A percentile compares a stretch with the other conserved stretches of the same genome.
phyloP scores from a whole-genome alignment of 2,888 invertebrate genomes.

The Dynastes grantii region DNA sequence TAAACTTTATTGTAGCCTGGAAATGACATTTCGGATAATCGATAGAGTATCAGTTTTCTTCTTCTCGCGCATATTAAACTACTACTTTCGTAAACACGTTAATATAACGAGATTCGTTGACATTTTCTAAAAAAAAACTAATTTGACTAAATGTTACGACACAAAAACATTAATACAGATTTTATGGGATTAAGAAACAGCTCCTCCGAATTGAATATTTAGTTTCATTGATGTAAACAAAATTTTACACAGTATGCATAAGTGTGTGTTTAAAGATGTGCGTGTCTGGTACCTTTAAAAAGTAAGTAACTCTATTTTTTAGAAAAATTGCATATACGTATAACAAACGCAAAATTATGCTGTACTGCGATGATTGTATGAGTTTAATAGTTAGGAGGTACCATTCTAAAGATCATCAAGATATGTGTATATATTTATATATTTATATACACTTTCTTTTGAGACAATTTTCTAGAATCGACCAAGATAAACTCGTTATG shows the following conservation, averaged over 20 bases:
- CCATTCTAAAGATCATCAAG: too few relatives aligned
- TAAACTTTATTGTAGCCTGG: slow-evolving; percentile 7
- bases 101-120: slow-evolving; percentile 24
- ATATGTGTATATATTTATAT: too few relatives aligned
- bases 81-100: slow-evolving; percentile 28
- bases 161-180: slow-evolving; percentile 30
- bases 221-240: slow-evolving; percentile 26
- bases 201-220: slow-evolving; percentile 34
- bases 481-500: too few relatives aligned
- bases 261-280: slow-evolving; percentile 9
- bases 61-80: background rate
- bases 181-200: slow-evolving; percentile 17
- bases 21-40: slow-evolving; percentile 20
- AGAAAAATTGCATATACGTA: too few relatives aligned
- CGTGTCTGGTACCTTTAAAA: background rate
- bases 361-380: too few relatives aligned
- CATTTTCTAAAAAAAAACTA: slow-evolving; percentile 25
- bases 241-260: slow-evolving; percentile 8
- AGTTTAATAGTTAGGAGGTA: too few relatives aligned
- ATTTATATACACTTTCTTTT: too few relatives aligned
- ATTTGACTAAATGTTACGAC: slow-evolving; percentile 39
- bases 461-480: too few relatives aligned
- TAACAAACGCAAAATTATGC: too few relatives aligned
- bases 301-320: slow-evolving; percentile 9
- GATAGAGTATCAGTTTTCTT: slow-evolving; percentile 18